Evolutionary conservation across 2,797 vertebrate genomes (phyloP), one percentile per base, ranked within the genome.

Genomic region (Falco berigora): DNA sequence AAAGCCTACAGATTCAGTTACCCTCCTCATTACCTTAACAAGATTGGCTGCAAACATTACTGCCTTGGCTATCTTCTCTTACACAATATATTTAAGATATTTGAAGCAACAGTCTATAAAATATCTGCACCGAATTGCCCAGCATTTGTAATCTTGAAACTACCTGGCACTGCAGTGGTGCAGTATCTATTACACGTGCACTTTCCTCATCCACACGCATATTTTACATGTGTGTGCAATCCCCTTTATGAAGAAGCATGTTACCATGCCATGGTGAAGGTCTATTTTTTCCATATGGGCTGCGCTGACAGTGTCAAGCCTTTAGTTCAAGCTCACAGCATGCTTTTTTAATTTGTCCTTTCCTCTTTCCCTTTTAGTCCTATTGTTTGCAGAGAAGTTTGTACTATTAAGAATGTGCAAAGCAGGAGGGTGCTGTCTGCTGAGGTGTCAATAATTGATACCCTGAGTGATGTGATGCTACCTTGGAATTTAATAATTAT

Each of bases 211-310:
- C 74, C 34, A 4, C 78, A 27, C 76, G 30, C 28, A 52, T 19
- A 30, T 34, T 61, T 36, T 20, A 50, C 91, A 80, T 4, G 20
- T 62, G 90, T 77, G 89, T 61, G 91, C 89, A 38, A 55, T 23
- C 85, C 82, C 81, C 40, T 73, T 50, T 49, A 18, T 14, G 83
- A 59, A 81, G 87, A 38, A 86, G 27, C 81, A 56, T 14, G 38
- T 53, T 86, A 75, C 76, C 73, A 49, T 61, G 78, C 88, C 79
- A 72, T 30, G 85, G 91, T 91, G 88, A 90, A 84, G 40, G 79
- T 71, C 62, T 88, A 83, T 92, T 90, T 94, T 89, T 96, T 91
- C 95, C 92, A 91, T 92, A 86, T 94, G 89, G 92, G 86, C 86
- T 12, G 18, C 2, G 34, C 86, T 93, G 83, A 86, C 66, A 61